phyloP scores from a whole-genome alignment of 1,140 invertebrate species.

The Nephila pilipes region DNA sequence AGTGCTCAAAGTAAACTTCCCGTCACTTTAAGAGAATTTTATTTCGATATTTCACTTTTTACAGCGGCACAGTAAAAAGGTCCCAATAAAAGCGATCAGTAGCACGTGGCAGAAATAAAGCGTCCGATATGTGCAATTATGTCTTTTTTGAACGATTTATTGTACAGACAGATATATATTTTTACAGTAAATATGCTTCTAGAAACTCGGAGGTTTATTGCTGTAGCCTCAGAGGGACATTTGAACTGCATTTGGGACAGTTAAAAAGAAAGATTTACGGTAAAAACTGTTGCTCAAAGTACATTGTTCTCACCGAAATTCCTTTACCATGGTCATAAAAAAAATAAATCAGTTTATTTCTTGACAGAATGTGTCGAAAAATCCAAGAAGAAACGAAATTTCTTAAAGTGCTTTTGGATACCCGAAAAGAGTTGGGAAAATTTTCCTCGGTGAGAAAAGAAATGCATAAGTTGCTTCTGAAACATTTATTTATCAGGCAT shows the following conservation, averaged over 20 bases:
- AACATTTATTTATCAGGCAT: too few species aligned
- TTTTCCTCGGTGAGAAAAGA: too few species aligned
- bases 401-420: neutral
- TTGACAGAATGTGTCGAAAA: neutral
- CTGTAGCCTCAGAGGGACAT: neutral
- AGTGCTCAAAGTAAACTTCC: too few species aligned
- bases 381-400: neutral
- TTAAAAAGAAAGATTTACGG: constrained; percentile 3
- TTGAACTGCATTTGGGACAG: neutral
- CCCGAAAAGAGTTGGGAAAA: neutral
- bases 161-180: neutral
- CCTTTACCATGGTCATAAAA: neutral
- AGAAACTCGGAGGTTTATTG: neutral
- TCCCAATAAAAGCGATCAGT: neutral
- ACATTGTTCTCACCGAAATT: constrained; percentile 16
- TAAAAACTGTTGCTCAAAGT: neutral
- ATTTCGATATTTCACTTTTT: neutral
- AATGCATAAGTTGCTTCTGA: too few species aligned
- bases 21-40: too few species aligned
- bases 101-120: neutral
- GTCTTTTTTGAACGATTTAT: neutral
- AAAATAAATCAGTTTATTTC: neutral
- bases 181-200: neutral
- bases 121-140: neutral
- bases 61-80: neutral